Evolutionary conservation across 2,888 invertebrate species (phyloP), one percentile per base, ranked within the genome.

Genomic region (Eueremaeus valkanovi): DNA sequence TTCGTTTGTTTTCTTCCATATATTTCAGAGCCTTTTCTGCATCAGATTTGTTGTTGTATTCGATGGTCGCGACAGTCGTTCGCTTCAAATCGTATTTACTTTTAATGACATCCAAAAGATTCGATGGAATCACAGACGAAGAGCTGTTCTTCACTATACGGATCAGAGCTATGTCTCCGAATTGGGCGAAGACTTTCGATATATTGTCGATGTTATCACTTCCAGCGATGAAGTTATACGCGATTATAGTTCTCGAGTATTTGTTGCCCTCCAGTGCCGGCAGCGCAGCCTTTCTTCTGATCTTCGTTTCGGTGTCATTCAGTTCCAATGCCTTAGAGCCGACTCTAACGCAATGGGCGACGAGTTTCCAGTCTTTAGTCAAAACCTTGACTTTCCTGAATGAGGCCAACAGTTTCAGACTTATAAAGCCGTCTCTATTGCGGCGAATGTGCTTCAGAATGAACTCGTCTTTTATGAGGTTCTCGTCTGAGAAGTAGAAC

Each of bases 361-460:
- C 95, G 29, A 92, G 91, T 78, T 93, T 88, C 92, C 95, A 96
- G 83, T 96, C 95, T 82, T 93, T 92, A 18, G 95, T 93, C 76
- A 96, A 85, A 81, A 94, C 93, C 81, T 96, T 95, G 61, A 97
- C 94, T 78, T 94, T 89, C 82, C 95, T 94, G 84, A 97, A 95
- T 82, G 95, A 95, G 18, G 95, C 93, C 79, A 97, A 93, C 76
- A 97, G 86, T 84, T 96, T 97, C 73, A 97, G 86, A 74, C 93
- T 95, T 21, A 97, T 95, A 84, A 91, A 96, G 27, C 96, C 96
- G 84, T 95, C 95, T 84, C 95, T 95, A 84, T 96, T 95, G 74
- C 95, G 88, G 75, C 93, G 89, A 29, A 96, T 95, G 83, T 96
- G 96, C 83, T 97, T 97, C 78, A 96, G 85, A 66, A 97, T 86